Evolutionary conservation across 2,888 invertebrate genomes (phyloP).

Genomic region (Bruchidius siliquastri): DNA sequence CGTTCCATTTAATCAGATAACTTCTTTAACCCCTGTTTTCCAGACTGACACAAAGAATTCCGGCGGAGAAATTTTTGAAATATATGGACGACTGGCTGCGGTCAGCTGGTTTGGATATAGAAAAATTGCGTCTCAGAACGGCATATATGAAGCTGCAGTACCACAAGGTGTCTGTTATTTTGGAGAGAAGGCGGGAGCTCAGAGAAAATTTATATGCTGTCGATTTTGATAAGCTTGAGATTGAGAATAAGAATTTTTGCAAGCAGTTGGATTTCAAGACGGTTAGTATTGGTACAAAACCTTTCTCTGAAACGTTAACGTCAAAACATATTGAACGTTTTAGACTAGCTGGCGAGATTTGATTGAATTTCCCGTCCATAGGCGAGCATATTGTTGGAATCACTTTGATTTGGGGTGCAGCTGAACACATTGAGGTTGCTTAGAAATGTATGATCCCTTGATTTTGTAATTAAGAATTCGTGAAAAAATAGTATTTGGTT

Average conservation of each 20-base stretch:
- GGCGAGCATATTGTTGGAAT: no score
- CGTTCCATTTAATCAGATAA: no score
- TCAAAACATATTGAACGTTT: background rate
- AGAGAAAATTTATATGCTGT: constrained; percentile 57
- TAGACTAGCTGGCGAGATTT: background rate
- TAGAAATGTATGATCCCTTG: no score
- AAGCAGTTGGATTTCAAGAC: constrained; percentile 55
- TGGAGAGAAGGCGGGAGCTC: constrained; percentile 54
- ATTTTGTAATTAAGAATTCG: no score
- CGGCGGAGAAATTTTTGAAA: constrained; percentile 53
- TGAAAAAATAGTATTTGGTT: no score
- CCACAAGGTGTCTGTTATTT: constrained; percentile 52
- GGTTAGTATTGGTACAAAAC: no score
- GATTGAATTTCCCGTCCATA: no score
- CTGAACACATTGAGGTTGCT: no score
- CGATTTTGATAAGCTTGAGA: constrained; percentile 61
- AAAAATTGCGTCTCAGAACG: constrained; percentile 51
- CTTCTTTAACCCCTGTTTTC: no score
- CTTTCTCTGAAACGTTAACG: no score
- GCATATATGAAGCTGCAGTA: constrained; percentile 54
- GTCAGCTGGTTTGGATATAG: constrained; percentile 52
- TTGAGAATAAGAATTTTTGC: constrained; percentile 55
- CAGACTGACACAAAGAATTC: constrained; percentile 55
- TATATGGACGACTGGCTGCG: constrained; percentile 61
- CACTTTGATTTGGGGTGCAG: no score